These are phyloP conservation scores for Chrysoperla carnea DNA, from an alignment of 1,140 invertebrate species.

Conservation along the genomic window DNA sequence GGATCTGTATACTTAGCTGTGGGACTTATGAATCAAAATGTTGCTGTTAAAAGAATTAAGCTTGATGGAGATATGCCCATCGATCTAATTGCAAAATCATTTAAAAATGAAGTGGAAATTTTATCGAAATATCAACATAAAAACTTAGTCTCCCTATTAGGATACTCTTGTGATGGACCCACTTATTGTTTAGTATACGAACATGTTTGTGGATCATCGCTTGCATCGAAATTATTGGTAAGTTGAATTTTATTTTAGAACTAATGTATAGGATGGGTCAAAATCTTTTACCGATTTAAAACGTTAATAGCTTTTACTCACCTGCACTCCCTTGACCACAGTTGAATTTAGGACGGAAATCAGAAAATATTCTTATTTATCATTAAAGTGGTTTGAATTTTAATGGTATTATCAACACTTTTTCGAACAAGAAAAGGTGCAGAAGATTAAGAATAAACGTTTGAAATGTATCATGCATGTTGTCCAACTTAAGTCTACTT, in stretches of 20 bases:
- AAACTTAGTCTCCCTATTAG: conserved; percentile 46
- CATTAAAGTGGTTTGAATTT: no score
- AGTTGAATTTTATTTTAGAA: not conserved
- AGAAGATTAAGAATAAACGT: no score
- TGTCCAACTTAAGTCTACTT: no score
- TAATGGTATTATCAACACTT: no score
- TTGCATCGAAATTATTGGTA: conserved; percentile 36
- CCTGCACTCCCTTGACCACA: no score
- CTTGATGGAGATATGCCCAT: conserved; percentile 20
- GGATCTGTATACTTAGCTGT: conserved; percentile 45
- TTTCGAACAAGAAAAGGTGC: no score
- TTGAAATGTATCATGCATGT: no score
- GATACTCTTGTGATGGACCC: conserved; percentile 41
- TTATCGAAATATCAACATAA: conserved; percentile 38
- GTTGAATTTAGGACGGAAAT: no score
- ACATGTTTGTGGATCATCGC: conserved; percentile 47
- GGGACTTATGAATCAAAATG: conserved; percentile 21
- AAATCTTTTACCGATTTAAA: no score
- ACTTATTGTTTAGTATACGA: conserved; percentile 46
- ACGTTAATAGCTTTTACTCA: no score
- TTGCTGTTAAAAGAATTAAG: conserved; percentile 44
- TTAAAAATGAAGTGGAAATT: conserved; percentile 42
- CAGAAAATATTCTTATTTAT: no score
- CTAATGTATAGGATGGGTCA: no score
- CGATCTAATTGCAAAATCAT: conserved; percentile 32